Base-by-base conservation (phyloP, 2,797 vertebrate species). In the Silurus aristotelis region DNA sequence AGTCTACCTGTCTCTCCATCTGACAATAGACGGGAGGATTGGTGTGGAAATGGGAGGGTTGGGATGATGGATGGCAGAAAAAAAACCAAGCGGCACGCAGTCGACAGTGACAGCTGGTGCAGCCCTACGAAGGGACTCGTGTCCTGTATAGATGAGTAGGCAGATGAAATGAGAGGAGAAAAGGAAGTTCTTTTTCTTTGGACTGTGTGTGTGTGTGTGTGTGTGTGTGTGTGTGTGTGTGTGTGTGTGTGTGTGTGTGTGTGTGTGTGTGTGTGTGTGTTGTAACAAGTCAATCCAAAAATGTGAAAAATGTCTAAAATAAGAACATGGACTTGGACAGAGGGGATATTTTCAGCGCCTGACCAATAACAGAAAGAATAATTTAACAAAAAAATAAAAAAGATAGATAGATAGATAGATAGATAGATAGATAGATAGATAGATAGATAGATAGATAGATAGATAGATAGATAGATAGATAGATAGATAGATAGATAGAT, bases 11-110 rank as follows among this genome's bases (percentile, higher is more conserved):
- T 82, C 85, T 87, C 19, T 86, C 75, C 75, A 20, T 81, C 61
- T 88, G 84, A 88, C 86, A 82, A 85, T 71, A 72, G 85, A 90
- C 66, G 66, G 84, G 84, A 84, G 83, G 84, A 88, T 78, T 79
- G 88, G 85, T 84, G 86, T 89, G 85, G 88, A 89, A 83, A 90
- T 52, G 61, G 60, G 56, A 71, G 67, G 55, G 70, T 25, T 48
- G 67, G 72, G 60, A 83, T 80, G 89, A 89, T 87, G 86, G 84
- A 87, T 83, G 88, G 81, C 64, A 80, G 78, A 68, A 84, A 78
- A 67, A 71, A 82, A 84, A 83, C 31, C n/a, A 67, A 84, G 70
- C 38, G 67, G 73, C 66, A 71, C 67, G 10, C 48, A 85, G 88
- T 66, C 63, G 84, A 79, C 67, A 27, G 72, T 68, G 79, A 80